Percentiles rank a stretch among this genome's conserved stretches.
phyloP scores from a whole-genome alignment of 2,113 vertebrate genomes.

The Brachyhypopomus gauderio region DNA sequence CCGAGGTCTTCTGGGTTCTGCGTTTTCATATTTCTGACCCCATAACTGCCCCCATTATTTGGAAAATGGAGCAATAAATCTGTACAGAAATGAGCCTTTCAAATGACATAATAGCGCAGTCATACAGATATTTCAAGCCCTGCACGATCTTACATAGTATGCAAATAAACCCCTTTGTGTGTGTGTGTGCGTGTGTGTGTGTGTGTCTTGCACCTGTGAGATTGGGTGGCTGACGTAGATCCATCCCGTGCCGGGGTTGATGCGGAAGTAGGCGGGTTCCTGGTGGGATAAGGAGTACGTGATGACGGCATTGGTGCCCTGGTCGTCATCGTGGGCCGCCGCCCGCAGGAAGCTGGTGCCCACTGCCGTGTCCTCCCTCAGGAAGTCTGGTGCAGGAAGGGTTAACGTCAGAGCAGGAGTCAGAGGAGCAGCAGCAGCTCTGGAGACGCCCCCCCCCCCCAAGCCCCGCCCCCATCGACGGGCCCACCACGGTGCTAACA shows the following conservation, averaged over 20 bases:
- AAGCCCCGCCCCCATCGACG: slow-evolving; percentile 21
- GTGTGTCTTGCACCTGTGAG: slow-evolving; percentile 73
- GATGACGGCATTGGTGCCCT: slow-evolving; percentile 85
- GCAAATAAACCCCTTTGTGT: no score
- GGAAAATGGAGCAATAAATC: not conserved
- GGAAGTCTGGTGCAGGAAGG: slow-evolving; percentile 75
- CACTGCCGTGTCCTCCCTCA: slow-evolving; percentile 82
- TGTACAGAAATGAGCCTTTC: not conserved
- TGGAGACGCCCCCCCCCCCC: not conserved
- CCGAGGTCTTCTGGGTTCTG: not conserved
- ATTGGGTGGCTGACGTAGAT: slow-evolving; percentile 82
- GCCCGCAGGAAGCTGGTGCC: slow-evolving; percentile 85
- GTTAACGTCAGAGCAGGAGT: slow-evolving; percentile 24
- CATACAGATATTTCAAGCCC: no score
- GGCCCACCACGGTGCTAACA: slow-evolving; percentile 41
- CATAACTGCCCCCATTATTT: not conserved
- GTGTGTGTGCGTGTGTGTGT: not conserved
- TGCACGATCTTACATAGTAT: not conserved
- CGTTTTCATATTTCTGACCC: not conserved
- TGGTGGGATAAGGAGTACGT: slow-evolving; percentile 80
- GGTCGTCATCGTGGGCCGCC: slow-evolving; percentile 85
- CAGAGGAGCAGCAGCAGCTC: slow-evolving; percentile 42
- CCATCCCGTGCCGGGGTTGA: slow-evolving; percentile 87
- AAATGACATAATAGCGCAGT: not conserved
- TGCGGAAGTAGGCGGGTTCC: slow-evolving; percentile 81